Evolutionary conservation across 2,113 vertebrate species (phyloP).

Genomic region (Upupa epops): DNA sequence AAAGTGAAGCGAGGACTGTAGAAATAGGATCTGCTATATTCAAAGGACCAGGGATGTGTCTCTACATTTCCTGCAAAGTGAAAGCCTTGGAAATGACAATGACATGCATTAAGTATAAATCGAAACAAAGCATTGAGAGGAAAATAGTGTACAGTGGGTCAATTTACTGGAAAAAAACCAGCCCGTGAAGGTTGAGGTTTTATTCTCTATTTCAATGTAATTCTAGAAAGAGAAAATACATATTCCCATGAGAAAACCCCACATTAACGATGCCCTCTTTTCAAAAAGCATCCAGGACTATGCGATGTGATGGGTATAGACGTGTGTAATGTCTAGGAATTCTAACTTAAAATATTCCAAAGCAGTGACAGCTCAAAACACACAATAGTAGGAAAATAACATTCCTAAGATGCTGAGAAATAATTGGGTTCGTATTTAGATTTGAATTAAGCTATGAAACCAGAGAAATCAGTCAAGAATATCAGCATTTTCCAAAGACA

Average conservation of each 20-base stretch:
- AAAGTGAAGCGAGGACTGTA: not conserved
- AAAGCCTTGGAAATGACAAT: conserved; percentile 1
- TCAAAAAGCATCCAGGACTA: conserved; percentile 3
- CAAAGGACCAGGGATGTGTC: not conserved
- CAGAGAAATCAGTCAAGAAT: not conserved
- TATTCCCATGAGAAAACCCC: not conserved
- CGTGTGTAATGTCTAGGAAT: not conserved
- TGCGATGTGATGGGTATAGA: conserved; percentile 15
- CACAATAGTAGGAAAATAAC: conserved; percentile 15
- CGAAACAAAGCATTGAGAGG: not conserved
- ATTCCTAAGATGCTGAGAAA: not conserved
- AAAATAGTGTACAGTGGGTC: not conserved
- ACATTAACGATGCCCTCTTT: conserved; percentile 33
- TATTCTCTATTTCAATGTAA: conserved; percentile 3
- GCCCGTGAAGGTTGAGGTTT: conserved; percentile 1
- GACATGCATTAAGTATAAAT: not conserved
- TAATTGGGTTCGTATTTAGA: not conserved
- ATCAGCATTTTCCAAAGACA: not conserved
- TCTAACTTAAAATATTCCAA: conserved; percentile 31
- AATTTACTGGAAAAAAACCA: not conserved
- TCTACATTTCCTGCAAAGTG: not conserved
- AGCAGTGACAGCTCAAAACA: conserved; percentile 7
- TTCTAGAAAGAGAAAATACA: conserved; percentile 33
- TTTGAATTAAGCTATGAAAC: conserved; percentile 18
- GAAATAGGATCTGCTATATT: not conserved